Evolutionary conservation across 2,113 vertebrate species (phyloP), one percentile per base, ranked within the genome.

Genomic region (Nymphicus hollandicus): DNA sequence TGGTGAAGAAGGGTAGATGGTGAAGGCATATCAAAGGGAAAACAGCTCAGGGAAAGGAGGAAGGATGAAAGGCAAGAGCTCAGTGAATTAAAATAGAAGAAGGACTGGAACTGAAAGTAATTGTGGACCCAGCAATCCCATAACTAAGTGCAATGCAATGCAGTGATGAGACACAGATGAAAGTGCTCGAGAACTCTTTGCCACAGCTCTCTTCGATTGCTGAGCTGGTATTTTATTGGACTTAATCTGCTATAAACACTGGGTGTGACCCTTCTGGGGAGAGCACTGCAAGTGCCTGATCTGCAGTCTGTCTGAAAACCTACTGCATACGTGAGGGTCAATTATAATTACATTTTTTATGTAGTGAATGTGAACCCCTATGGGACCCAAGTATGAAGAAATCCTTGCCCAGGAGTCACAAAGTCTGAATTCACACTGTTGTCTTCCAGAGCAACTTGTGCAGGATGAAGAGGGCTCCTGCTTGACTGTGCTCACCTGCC

Each of bases 281-380:
- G 14, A 90, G 4, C 9, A 4, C 4, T 20, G 11, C 31, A 15
- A 1, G 0, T 28, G 35, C 6, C 43, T 53, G 37, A 25, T 6
- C 24, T 50, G 15, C 20, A 61, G 9, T 19, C n/a, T 53, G 28
- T 22, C 47, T 72, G 47, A 25, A 77, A 63, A 31, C 16, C 44
- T 68, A 3, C 31, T 31, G n/a, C 3, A 1, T 8, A 0, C 8
- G 18, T 16, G 25, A 0, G 1, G 23, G 19, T 28, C 19, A 63
- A 4, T 66, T 69, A 23, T 17, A 41, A 6, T 33, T 83, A 23
- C 46, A 43, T 2, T 2, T 10, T 73, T 33, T 13, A 10, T 6
- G 5, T 1, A 46, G 25, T 9, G 58, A 58, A 70, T 2, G 1
- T 4, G 6, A 50, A 23, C 31, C 50, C 81, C 31, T 12, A 12